Evolutionary conservation across 2,797 vertebrate species (phyloP), one percentile per base, ranked within the genome.

Genomic region (Triplophysa bombifrons): DNA sequence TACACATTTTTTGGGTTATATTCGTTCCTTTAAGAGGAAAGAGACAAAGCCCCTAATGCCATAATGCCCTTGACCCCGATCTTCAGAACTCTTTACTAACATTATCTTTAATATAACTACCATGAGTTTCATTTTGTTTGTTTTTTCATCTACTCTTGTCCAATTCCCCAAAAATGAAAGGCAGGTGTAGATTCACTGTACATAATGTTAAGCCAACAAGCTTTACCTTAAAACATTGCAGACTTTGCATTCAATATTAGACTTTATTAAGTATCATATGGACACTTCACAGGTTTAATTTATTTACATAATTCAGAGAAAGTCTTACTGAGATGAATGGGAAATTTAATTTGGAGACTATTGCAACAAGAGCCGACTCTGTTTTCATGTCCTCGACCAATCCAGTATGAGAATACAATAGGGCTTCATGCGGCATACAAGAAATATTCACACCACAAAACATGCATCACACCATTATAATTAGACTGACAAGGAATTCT

Each of bases 271-370:
- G 90, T 90, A 92, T 93, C 89, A 61, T 82, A 80, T 91, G 90
- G 89, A 92, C 82, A 84, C 87, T 88, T 91, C 90, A 90, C 85
- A 87, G 86, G 84, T 90, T 90, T 90, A 90, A 90, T 90, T 91
- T 90, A 92, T 94, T 94, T 93, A 91, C 92, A 93, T 61, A 7
- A 61, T 61, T 30, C 16, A 27, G 58, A 27, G 25, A 61, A 30
- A 27, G 58, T 61, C 25, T 61, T 27, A 61, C 58, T 27, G 58
- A 30, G 13, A 61, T 27, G 13, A 61, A 61, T 61, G 22, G 25
- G 58, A 61, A 25, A 58, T 58, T 22, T 61, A 16, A 58, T 58
- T 58, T 14, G 20, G 20, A 58, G 6, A 38, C 34, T 38, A 38
- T 20, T 12, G 22, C 22, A 58, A 58, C 20, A 58, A 58, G 11